A percentile compares a stretch with the other conserved stretches of the same genome.
Conservation (phyloP, 2,797 vertebrate species). For the Anguilla anguilla region DNA sequence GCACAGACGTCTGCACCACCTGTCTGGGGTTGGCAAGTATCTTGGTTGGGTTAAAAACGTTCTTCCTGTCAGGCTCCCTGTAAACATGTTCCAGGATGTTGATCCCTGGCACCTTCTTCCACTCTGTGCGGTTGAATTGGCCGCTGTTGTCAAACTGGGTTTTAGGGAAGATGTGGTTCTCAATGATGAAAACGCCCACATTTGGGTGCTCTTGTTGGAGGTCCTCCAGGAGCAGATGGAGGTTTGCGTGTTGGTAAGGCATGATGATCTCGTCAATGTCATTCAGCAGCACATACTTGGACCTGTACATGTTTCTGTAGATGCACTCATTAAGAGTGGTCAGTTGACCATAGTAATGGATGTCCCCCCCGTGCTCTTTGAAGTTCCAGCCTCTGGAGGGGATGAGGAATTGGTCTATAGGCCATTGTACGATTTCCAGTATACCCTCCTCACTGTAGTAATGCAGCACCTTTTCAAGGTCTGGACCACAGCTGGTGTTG, state of each 20-base stretch:
- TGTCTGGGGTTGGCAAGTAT: conserved; percentile 55
- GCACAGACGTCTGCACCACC: conserved; percentile 56
- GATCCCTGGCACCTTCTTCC: conserved; percentile 47
- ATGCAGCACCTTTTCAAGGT: conserved; percentile 63
- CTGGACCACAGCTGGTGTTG: conserved; percentile 65
- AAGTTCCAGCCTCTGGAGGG: conserved; percentile 59
- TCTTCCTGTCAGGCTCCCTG: conserved; percentile 47
- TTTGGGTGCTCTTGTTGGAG: conserved; percentile 58
- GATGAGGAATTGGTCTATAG: conserved; percentile 60
- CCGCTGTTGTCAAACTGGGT: conserved; percentile 49
- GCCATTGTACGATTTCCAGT: conserved; percentile 67
- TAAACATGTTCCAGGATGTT: conserved; percentile 59
- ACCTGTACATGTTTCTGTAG: conserved; percentile 69
- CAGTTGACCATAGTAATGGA: conserved; percentile 73
- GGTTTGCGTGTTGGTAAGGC: conserved; percentile 60
- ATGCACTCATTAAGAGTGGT: conserved; percentile 72
- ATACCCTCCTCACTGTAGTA: conserved; percentile 64
- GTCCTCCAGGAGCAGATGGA: conserved; percentile 62
- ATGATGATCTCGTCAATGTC: conserved; percentile 74
- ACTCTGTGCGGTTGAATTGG: conserved; percentile 56
- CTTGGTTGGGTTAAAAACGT: conserved; percentile 51
- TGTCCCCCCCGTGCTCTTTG: conserved; percentile 43
- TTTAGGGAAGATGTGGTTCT: conserved; percentile 74
- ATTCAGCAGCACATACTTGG: conserved; percentile 67
- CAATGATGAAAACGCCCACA: conserved; percentile 64